phyloP scores from a whole-genome alignment of 2,888 invertebrate species.

The Cheilosia scutellata region DNA sequence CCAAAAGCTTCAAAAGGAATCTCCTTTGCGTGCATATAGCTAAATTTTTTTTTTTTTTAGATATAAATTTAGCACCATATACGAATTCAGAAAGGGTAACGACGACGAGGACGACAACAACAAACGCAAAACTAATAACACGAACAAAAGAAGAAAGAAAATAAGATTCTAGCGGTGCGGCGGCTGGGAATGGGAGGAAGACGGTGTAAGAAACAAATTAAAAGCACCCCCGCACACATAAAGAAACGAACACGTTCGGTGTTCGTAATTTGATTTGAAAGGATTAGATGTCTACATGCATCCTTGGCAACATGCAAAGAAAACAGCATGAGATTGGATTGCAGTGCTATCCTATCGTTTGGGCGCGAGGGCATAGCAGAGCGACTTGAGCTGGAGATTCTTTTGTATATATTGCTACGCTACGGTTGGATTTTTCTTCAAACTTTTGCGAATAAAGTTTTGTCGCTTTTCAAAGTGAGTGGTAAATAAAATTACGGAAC shows the following conservation, averaged over 20 bases:
- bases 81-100: constrained; percentile 28
- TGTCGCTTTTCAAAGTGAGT: constrained; percentile 73
- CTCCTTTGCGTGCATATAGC: constrained; percentile 34
- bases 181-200: background rate
- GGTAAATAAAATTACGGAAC: constrained; percentile 74
- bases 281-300: constrained; percentile 75
- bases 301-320: constrained; percentile 74
- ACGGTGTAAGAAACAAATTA: constrained; percentile 68
- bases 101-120: constrained; percentile 21
- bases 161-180: constrained; percentile 14
- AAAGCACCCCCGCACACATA: constrained; percentile 60
- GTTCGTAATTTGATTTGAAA: constrained; percentile 75
- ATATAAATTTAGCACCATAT: constrained; percentile 51
- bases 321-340: constrained; percentile 59
- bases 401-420: constrained; percentile 52
- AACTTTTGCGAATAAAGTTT: constrained; percentile 69
- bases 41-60: background rate
- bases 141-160: constrained; percentile 24
- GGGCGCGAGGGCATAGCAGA: background rate
- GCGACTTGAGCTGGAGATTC: constrained; percentile 29
- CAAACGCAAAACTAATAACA: constrained; percentile 33
- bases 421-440: constrained; percentile 51
- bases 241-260: constrained; percentile 72
- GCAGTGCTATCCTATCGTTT: constrained; percentile 24
- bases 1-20: constrained; percentile 52